phyloP scores from a whole-genome alignment of 2,888 invertebrate genomes.

The Fabriciana adippe region DNA sequence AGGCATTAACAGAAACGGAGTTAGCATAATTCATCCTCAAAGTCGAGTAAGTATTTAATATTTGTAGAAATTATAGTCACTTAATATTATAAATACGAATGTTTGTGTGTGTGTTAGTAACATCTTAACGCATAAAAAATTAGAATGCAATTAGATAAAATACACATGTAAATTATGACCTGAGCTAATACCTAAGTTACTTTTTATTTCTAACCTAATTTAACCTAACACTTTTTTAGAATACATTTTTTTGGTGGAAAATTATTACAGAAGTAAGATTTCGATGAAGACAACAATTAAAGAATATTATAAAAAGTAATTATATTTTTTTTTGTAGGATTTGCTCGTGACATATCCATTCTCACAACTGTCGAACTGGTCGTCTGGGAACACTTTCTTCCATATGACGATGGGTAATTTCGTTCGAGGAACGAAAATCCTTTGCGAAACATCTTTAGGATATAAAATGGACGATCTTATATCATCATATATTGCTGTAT shows the following conservation, averaged over 20 bases:
- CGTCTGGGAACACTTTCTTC: slow-evolving; percentile 97
- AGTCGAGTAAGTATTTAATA: slow-evolving; percentile 85
- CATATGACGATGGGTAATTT: slow-evolving; percentile 97
- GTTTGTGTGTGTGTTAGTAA: too few species aligned
- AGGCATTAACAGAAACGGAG: slow-evolving; percentile 95
- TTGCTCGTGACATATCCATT: slow-evolving; percentile 92
- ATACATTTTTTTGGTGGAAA: too few species aligned
- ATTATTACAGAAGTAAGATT: too few species aligned
- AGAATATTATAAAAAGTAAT: neutral
- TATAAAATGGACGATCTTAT: slow-evolving; percentile 98
- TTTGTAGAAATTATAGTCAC: too few species aligned
- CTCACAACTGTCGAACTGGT: slow-evolving; percentile 96
- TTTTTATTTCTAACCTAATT: too few species aligned
- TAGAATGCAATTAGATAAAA: too few species aligned
- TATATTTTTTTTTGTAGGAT: slow-evolving; percentile 78
- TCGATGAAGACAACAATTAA: too few species aligned
- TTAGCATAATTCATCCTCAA: slow-evolving; percentile 93
- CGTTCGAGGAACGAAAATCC: slow-evolving; percentile 92
- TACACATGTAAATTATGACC: too few species aligned
- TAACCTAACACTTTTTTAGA: slow-evolving; percentile 6
- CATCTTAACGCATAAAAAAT: too few species aligned
- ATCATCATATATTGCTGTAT: slow-evolving; percentile 91
- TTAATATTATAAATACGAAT: too few species aligned
- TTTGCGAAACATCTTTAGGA: slow-evolving; percentile 95
- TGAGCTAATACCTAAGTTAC: too few species aligned